Base-by-base conservation (phyloP, 92 coral and sea anemone genomes). In the Micromussa lordhowensis region DNA sequence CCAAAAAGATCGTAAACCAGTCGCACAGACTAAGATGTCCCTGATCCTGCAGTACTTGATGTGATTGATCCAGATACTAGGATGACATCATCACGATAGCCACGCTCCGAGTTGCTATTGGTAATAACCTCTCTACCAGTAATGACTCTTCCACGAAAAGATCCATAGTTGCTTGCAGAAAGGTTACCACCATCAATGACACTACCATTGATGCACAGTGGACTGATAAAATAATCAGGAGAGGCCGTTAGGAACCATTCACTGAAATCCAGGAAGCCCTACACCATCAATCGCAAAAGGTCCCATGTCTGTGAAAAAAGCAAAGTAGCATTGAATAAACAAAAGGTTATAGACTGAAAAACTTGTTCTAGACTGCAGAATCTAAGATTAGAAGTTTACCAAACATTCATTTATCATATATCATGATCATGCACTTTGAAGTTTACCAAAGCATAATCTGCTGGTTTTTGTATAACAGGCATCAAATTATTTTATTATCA, bases 151-250 rank as follows among this genome's bases (percentile, higher is more conserved):
- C 76, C 88, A 14, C 63, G 54, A 17, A 74, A 38, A n/a, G 74
- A 57, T 55, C 87, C 83, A 64, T 88, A 88, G 34, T 88, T 88
- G 82, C 72, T 55, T 1, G 91, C 86, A 40, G 87, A 82, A 24
- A 88, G 87, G 81, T 82, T 59, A 38, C 91, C 87, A 22, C 88
- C 91, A 74, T 82, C 83, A 63, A 74, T 88, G 66, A 81, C 72
- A 59, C 91, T 81, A 24, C 81, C 91, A 88, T 88, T 88, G 19
- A 88, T 88, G 1, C 78, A 63, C 30, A 88, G 81, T 21, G 87
- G 91, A 10, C 75, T 75, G 70, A 82, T 31, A 32, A 82, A 88
- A 54, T 88, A 88, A 30, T 78, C 61, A 29, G 89, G 83, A 63
- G 77, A 86, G 21, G 74, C 83, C 78, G 84, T 24, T 1, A 14